Conservation (phyloP, 2,888 invertebrate genomes). For the Drosophila meridiana region DNA sequence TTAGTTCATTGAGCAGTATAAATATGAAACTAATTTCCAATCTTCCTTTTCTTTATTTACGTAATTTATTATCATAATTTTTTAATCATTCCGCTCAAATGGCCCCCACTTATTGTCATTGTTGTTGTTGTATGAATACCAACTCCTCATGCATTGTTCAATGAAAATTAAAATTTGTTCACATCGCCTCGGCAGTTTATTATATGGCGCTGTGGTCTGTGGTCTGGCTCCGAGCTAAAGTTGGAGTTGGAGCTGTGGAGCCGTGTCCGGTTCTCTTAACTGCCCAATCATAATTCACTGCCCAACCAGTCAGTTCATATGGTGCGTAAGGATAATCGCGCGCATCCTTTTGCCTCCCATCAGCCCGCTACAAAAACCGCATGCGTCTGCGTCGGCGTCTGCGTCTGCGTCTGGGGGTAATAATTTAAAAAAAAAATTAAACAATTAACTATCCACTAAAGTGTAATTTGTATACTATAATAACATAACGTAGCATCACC, state of each 20-base stretch:
- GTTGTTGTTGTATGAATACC: not conserved
- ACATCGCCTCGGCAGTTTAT: slow-evolving; percentile 45
- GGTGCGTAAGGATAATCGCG: slow-evolving; percentile 43
- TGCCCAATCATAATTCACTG: slow-evolving; percentile 43
- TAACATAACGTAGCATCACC: too few species aligned
- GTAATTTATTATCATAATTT: slow-evolving; percentile 30
- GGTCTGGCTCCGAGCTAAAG: slow-evolving; percentile 20
- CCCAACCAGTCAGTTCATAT: slow-evolving; percentile 1
- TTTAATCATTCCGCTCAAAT: slow-evolving; percentile 29
- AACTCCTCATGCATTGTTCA: slow-evolving; percentile 31
- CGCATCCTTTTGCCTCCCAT: slow-evolving; percentile 1
- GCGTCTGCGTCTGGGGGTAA: slow-evolving; percentile 49
- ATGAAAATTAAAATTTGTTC: slow-evolving; percentile 46
- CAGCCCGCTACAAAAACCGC: slow-evolving; percentile 7
- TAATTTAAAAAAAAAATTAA: slow-evolving; percentile 73
- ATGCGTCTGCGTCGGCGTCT: slow-evolving; percentile 29
- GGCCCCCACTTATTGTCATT: slow-evolving; percentile 25
- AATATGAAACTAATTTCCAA: not conserved
- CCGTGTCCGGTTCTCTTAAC: slow-evolving; percentile 27
- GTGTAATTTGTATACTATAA: too few species aligned
- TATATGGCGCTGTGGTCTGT: slow-evolving; percentile 36
- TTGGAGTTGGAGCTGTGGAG: not conserved
- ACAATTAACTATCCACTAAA: too few species aligned
- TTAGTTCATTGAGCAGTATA: not conserved
- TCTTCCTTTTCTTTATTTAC: slow-evolving; percentile 1